These are phyloP conservation scores for Ceraclea dissimilis DNA, from an alignment of 2,888 invertebrate genomes.

Conservation along the genomic window DNA sequence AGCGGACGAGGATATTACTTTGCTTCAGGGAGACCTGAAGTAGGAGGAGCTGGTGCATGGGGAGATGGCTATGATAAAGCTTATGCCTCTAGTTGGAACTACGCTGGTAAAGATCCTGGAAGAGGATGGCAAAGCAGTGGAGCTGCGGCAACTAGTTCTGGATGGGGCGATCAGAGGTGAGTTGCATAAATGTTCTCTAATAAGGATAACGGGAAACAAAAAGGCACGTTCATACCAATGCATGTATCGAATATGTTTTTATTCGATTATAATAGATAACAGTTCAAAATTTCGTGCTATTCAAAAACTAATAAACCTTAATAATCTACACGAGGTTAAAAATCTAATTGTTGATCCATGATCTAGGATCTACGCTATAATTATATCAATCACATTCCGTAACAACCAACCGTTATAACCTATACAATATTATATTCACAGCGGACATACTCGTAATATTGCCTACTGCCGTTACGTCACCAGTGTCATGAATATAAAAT, in stretches of 20 bases:
- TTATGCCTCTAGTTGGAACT: slow-evolving; percentile 24
- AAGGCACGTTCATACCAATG: background rate
- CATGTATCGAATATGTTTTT: too few species aligned
- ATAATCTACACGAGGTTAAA: background rate
- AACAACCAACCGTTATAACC: background rate
- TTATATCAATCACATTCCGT: background rate
- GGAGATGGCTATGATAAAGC: slow-evolving; percentile 34
- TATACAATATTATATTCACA: too few species aligned
- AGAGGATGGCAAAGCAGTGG: slow-evolving; percentile 5
- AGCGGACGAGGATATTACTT: slow-evolving; percentile 57
- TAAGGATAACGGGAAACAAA: background rate
- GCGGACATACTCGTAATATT: too few species aligned
- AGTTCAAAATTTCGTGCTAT: too few species aligned
- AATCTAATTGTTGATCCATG: background rate
- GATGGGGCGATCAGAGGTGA: slow-evolving; percentile 24
- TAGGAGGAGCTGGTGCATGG: slow-evolving; percentile 28
- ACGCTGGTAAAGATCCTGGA: slow-evolving; percentile 8
- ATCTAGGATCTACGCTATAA: background rate
- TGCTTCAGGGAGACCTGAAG: slow-evolving; percentile 48
- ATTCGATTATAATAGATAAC: too few species aligned
- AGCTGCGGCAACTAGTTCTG: slow-evolving; percentile 10
- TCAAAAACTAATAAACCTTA: too few species aligned
- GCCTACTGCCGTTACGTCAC: too few species aligned
- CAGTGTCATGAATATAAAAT: too few species aligned
- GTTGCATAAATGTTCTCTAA: background rate